Conservation (phyloP, 2,797 vertebrate species). For the Girardinus metallicus region DNA sequence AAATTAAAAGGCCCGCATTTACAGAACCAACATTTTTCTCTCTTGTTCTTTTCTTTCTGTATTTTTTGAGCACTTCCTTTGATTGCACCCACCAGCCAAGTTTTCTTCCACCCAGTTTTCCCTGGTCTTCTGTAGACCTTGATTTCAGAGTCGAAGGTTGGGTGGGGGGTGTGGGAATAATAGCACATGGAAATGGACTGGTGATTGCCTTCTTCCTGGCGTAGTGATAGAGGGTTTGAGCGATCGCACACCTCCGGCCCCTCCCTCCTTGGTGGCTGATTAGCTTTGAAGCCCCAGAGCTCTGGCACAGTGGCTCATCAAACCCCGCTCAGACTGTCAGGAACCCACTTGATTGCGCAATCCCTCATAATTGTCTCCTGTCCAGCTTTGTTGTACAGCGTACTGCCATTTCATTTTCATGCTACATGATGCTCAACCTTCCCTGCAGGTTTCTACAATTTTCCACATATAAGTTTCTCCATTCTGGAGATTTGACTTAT, state of each 20-base stretch:
- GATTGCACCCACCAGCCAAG: constrained; percentile 62
- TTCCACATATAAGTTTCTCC: neutral
- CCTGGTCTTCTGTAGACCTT: constrained; percentile 66
- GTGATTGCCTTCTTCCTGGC: constrained; percentile 79
- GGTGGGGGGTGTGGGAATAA: constrained; percentile 44
- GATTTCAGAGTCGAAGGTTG: constrained; percentile 70
- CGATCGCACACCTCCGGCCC: constrained; percentile 62
- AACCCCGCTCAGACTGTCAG: constrained; percentile 69
- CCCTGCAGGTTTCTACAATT: constrained; percentile 17
- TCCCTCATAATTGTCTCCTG: constrained; percentile 66
- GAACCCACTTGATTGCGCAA: constrained; percentile 75
- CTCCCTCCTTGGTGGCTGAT: constrained; percentile 80
- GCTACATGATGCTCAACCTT: constrained; percentile 5
- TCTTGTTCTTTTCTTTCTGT: constrained; percentile 7
- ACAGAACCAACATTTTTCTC: constrained; percentile 19
- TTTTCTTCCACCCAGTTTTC: constrained; percentile 56
- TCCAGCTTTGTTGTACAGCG: constrained; percentile 45
- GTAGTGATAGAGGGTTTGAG: constrained; percentile 73
- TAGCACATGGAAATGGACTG: constrained; percentile 72
- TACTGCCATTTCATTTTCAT: constrained; percentile 33
- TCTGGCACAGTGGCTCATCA: constrained; percentile 76
- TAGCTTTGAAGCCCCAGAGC: constrained; percentile 74
- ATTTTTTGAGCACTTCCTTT: constrained; percentile 46
- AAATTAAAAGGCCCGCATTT: constrained; percentile 40
- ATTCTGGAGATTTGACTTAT: neutral